Evolutionary conservation across 2,113 vertebrate genomes (phyloP), one percentile per base, ranked within the genome.

Genomic region (Rattus rattus): DNA sequence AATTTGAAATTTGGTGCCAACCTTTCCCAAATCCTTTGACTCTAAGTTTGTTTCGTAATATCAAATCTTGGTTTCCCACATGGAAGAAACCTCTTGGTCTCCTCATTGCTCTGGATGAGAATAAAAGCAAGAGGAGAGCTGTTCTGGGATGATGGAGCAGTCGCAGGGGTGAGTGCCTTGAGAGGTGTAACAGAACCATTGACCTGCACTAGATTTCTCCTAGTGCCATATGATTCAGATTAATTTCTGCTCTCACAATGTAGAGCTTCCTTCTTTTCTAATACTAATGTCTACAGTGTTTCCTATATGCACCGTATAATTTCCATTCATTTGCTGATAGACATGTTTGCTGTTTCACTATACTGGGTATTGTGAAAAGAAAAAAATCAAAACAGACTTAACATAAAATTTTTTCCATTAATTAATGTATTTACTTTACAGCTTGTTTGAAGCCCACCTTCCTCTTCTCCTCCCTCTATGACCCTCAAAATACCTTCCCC

Each of bases 131-230:
- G 97, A 92, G 99, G 99, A 75, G 98, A 99, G 88, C 98, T 99
- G 77, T 99, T 99, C 98, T 99, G 99, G 99, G 99, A 99, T 97
- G 99, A 99, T 33, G 99, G 99, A n/a, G 86, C 99, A 99, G 88
- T 98, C 99, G 2, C n/a, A 98, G 98, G 98, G 99, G 99, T 99
- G 98, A 96, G 96, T 36, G 14, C 7, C 6, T 13, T 24, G 1
- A 4, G 30, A 49, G n/a, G n/a, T n/a, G n/a, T n/a, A n/a, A n/a
- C n/a, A n/a, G n/a, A n/a, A n/a, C n/a, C n/a, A n/a, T n/a, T n/a
- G n/a, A n/a, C 1, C 30, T 28, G n/a, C 16, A 0, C n/a, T 11
- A 81, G 91, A 43, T 43, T 95, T 95, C 26, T 70, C 19, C 63
- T 56, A 59, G 28, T 56, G 72, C 1, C n/a, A 30, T 49, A 47